These are phyloP conservation scores for Sinella curviseta DNA, from an alignment of 1,140 invertebrate species.

Conservation along the genomic window DNA sequence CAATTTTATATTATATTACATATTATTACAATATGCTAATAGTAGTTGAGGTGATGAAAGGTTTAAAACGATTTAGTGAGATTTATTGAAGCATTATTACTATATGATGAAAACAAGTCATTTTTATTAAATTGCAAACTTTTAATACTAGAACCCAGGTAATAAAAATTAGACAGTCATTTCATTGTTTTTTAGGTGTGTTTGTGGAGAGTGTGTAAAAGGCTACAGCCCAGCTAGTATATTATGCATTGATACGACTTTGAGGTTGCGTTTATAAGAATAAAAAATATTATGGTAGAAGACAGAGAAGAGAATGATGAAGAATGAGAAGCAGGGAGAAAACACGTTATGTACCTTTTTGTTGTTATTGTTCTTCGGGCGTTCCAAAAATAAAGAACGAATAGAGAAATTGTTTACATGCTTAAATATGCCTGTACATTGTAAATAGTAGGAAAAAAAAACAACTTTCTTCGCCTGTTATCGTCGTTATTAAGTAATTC, in stretches of 20 bases:
- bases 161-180: too few relatives aligned
- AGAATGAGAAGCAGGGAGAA: background rate
- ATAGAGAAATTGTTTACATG: background rate
- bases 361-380: background rate
- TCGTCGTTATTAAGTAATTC: too few relatives aligned
- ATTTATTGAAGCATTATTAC: background rate
- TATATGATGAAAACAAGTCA: background rate
- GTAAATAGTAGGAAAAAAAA: background rate
- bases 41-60: background rate
- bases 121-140: background rate
- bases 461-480: background rate
- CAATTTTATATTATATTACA: too few relatives aligned
- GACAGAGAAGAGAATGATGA: background rate
- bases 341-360: conserved; percentile 10
- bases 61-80: background rate
- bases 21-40: too few relatives aligned
- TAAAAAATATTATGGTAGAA: too few relatives aligned
- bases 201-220: too few relatives aligned
- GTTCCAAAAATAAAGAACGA: background rate
- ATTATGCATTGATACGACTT: too few relatives aligned
- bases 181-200: too few relatives aligned
- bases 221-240: too few relatives aligned
- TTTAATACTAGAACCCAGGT: too few relatives aligned
- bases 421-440: background rate
- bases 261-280: too few relatives aligned